Conservation (phyloP, 2,113 vertebrate genomes). For the Rhinolophus ferrumequinum region DNA sequence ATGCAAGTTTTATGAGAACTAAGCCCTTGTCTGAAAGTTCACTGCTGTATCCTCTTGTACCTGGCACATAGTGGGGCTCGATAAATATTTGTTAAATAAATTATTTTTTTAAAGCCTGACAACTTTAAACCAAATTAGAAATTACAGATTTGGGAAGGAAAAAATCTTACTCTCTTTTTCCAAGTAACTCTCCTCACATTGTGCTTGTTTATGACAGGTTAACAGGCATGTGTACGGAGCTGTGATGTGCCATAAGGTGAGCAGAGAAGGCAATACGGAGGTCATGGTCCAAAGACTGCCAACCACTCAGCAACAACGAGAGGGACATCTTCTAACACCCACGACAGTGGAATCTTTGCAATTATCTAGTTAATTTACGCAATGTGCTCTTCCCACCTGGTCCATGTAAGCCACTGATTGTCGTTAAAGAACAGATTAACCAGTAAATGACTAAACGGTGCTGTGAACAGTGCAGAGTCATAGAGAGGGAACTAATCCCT, state of each 20-base stretch:
- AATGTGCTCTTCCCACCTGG: not conserved
- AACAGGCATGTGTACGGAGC: not conserved
- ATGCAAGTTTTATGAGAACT: not conserved
- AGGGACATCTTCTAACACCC: not conserved
- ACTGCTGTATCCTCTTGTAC: not conserved
- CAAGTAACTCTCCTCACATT: not conserved
- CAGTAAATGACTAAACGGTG: not conserved
- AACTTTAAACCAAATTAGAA: constrained; percentile 21
- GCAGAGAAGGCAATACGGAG: not conserved
- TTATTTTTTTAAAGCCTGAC: not conserved
- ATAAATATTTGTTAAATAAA: not conserved
- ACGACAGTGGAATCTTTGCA: not conserved
- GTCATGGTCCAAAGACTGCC: not conserved
- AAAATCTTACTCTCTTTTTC: not conserved
- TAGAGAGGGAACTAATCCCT: not conserved
- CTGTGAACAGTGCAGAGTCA: not conserved
- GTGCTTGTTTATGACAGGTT: not conserved
- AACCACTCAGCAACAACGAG: not conserved
- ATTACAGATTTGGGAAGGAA: constrained; percentile 6
- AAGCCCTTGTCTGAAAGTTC: not conserved
- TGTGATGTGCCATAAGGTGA: not conserved
- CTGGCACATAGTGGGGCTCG: not conserved
- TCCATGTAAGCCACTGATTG: not conserved
- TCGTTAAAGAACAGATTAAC: not conserved
- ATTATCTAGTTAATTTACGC: not conserved